phyloP scores from a whole-genome alignment of 2,113 vertebrate genomes.

The Halichoerus grypus region DNA sequence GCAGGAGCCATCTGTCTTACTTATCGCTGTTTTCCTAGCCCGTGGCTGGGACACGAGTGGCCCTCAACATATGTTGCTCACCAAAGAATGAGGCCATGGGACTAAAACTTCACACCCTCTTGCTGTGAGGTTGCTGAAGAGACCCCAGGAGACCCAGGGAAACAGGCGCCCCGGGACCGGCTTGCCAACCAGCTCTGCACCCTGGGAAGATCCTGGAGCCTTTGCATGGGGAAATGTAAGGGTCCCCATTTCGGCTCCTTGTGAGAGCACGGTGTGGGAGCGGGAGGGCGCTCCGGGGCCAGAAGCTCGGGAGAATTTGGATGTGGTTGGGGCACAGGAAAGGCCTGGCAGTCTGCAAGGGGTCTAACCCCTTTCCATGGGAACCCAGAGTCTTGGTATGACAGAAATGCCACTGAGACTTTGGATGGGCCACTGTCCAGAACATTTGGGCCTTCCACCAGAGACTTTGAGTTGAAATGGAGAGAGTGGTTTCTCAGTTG shows the following conservation, averaged over 20 bases:
- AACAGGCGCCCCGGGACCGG: neutral
- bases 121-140: constrained; percentile 7
- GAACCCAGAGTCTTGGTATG: neutral
- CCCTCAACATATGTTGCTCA: neutral
- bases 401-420: constrained; percentile 37
- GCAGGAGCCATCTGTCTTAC: neutral
- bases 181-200: neutral
- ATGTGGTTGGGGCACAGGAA: neutral
- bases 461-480: constrained; percentile 41
- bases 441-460: constrained; percentile 53
- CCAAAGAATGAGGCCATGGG: neutral
- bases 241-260: neutral
- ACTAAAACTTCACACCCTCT: neutral
- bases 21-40: neutral
- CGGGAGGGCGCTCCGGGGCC: neutral
- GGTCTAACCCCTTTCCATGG: neutral
- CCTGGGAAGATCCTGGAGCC: neutral
- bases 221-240: neutral
- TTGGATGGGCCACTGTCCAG: constrained; percentile 47
- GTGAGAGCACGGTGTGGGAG: neutral
- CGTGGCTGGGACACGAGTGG: neutral
- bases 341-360: neutral
- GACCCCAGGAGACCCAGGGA: neutral
- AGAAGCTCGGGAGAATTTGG: neutral
- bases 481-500: constrained; percentile 72